phyloP scores from a whole-genome alignment of 2,888 invertebrate species.

The Lamproptera curius region DNA sequence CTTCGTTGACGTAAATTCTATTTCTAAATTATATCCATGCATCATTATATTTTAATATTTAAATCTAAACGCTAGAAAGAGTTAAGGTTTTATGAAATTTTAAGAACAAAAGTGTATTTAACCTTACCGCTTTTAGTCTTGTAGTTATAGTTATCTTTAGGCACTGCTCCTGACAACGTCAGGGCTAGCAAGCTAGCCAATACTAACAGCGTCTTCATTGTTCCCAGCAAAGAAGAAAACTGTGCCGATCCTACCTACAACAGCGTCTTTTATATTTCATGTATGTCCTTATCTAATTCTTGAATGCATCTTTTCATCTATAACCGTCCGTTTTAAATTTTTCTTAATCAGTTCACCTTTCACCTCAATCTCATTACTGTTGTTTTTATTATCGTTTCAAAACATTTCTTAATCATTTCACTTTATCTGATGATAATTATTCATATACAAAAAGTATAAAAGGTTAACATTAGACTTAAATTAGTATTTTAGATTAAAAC shows the following conservation, averaged over 20 bases:
- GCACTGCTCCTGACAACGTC: conserved; percentile 46
- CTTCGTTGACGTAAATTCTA: no score
- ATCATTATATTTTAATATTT: no score
- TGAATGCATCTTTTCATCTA: conserved; percentile 21
- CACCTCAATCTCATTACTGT: conserved; percentile 3
- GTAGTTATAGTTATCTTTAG: conserved; percentile 29
- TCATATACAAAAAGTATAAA: no score
- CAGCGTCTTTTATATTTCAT: conserved; percentile 31
- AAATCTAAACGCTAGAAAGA: no score
- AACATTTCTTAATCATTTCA: no score
- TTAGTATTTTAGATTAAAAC: no score
- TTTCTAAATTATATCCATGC: no score
- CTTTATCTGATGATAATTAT: no score
- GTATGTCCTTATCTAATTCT: conserved; percentile 25
- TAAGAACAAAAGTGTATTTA: no score
- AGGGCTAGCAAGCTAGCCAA: conserved; percentile 59
- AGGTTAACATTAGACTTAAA: no score
- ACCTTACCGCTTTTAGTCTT: conserved; percentile 41
- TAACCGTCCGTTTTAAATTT: conserved; percentile 21
- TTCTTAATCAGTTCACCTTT: conserved; percentile 16
- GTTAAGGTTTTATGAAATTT: no score
- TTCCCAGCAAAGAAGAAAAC: conserved; percentile 48
- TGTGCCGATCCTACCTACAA: conserved; percentile 35
- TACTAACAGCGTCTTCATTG: conserved; percentile 70
- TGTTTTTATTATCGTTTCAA: neutral